Conservation (phyloP, 2,888 invertebrate genomes). For the Nymphalis urticae region DNA sequence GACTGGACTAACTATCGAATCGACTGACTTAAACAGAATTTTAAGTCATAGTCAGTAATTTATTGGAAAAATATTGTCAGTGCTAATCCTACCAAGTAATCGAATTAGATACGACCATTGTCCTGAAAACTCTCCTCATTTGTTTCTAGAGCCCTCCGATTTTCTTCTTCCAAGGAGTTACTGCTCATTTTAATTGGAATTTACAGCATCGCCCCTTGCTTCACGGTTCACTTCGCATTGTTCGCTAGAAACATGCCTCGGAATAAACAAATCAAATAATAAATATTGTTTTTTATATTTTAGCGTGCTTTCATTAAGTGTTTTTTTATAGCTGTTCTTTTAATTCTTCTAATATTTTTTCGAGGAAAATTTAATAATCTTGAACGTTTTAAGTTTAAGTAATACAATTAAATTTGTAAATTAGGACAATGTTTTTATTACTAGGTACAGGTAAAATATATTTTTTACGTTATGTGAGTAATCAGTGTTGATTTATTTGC, state of each 20-base stretch:
- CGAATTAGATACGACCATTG: constrained; percentile 56
- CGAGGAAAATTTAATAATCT: neutral
- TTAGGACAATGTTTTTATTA: no score
- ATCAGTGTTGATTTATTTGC: no score
- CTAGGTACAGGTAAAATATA: no score
- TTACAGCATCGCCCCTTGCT: constrained; percentile 55
- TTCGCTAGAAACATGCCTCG: constrained; percentile 32
- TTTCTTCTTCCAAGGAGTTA: constrained; percentile 54
- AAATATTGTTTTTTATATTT: constrained; percentile 39
- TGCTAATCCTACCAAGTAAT: constrained; percentile 64
- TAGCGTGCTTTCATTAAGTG: constrained; percentile 20
- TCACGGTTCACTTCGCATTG: constrained; percentile 60
- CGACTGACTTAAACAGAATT: neutral
- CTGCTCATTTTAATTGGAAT: constrained; percentile 53
- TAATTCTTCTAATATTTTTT: neutral
- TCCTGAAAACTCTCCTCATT: constrained; percentile 58
- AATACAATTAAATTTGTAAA: no score
- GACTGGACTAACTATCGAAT: neutral
- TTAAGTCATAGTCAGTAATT: constrained; percentile 8
- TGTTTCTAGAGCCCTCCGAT: constrained; percentile 56
- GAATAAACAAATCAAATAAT: constrained; percentile 40
- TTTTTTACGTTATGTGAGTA: no score
- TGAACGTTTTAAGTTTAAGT: no score
- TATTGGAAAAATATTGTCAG: constrained; percentile 51
- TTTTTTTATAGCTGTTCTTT: constrained; percentile 14